phyloP scores from a whole-genome alignment of 2,888 invertebrate genomes.

The Arge pagana region DNA sequence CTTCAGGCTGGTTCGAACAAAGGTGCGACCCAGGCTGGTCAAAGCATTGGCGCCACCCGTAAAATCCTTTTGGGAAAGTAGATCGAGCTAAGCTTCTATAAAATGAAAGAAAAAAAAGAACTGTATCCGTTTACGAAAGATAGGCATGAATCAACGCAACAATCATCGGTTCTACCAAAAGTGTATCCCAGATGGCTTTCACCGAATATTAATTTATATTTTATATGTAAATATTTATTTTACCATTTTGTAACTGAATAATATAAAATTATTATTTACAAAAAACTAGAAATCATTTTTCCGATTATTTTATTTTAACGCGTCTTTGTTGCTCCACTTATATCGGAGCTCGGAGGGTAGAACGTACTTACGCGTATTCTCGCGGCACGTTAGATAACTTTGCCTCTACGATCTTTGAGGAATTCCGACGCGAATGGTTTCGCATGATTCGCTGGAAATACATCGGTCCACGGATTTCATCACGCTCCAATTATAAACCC shows the following conservation, averaged over 20 bases:
- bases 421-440: too few relatives aligned
- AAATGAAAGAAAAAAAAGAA: slow-evolving; percentile 19
- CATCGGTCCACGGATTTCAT: slow-evolving; percentile 14
- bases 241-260: slow-evolving; percentile 34
- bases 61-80: slow-evolving; percentile 92
- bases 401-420: too few relatives aligned
- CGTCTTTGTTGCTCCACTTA: too few relatives aligned
- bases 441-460: slow-evolving; percentile 8
- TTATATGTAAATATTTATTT: slow-evolving; percentile 36
- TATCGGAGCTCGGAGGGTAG: too few relatives aligned
- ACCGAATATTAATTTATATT: slow-evolving; percentile 28
- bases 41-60: slow-evolving; percentile 86
- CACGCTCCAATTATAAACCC: slow-evolving; percentile 7
- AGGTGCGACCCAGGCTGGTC: slow-evolving; percentile 91
- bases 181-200: not conserved
- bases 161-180: slow-evolving; percentile 8
- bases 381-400: too few relatives aligned
- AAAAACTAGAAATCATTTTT: not conserved
- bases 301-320: too few relatives aligned
- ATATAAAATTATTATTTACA: slow-evolving; percentile 29
- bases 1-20: slow-evolving; percentile 96
- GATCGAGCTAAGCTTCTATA: slow-evolving; percentile 39
- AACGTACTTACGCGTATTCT: too few relatives aligned
- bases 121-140: not conserved
- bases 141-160: slow-evolving; percentile 14